Base-by-base conservation (phyloP, 2,797 vertebrate genomes). In the Phrynocephalus guinanensis region DNA sequence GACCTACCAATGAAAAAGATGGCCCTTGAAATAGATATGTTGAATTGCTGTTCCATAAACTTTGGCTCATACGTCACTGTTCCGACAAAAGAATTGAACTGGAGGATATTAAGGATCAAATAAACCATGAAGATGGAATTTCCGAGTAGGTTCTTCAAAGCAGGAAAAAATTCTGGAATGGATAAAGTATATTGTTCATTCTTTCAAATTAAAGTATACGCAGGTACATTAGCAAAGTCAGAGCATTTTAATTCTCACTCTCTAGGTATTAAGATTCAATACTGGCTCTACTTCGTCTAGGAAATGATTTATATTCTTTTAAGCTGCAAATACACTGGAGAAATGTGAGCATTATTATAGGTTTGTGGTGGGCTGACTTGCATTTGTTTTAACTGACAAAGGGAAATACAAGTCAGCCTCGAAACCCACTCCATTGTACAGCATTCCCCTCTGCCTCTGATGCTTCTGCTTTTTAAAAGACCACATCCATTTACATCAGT, bases 1-100 rank as follows among this genome's bases (percentile, higher is more conserved):
- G 33, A 94, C 97, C 86, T 94, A 98, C 97, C 98, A 30, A 97
- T 96, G 16, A 98, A 90, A 91, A 99, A 96, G 93, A 98, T 99
- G 79, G 97, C 96, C 78, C 95, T 97, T 81, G 98, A 98, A 70
- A 98, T 94, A 6, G 98, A 97, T 50, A 97, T 93, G 60, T 97
- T 97, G 90, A 98, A 99, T 91, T 99, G 98, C 91, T 99, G 98
- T 89, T 99, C 98, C 66, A 98, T 95, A 87, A 97, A 99, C 91
- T 99, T 99, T 77, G 98, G 97, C 72, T 97, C 79, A n/a, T 98
- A 99, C 44, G 98, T 98, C 86, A 98, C 89, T 68, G 95, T 66
- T 44, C 98, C 98, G 68, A 98, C 96, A 28, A 97, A 95, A 38
- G 95, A 96, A 90, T 97, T 99, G 79, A 97, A 88, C 63, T 97